Evolutionary conservation across 2,797 vertebrate species (phyloP).

Genomic region (Acanthopagrus latus): DNA sequence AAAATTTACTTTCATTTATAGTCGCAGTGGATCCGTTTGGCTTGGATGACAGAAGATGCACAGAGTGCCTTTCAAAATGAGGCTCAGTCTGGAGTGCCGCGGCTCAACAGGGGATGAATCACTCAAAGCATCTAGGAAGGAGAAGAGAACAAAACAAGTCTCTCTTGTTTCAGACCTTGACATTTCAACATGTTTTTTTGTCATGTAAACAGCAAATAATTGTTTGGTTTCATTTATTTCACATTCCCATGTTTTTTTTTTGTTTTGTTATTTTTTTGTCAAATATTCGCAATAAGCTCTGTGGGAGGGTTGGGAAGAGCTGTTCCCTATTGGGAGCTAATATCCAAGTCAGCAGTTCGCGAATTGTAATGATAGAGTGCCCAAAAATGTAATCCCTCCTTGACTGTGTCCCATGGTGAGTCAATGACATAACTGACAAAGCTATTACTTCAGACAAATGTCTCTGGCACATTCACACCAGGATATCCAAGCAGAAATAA

Average conservation of each 20-base stretch:
- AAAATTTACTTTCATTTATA: slow-evolving; percentile 30
- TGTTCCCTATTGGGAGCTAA: slow-evolving; percentile 80
- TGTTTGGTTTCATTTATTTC: slow-evolving; percentile 74
- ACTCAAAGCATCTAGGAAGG: slow-evolving; percentile 46
- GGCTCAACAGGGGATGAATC: slow-evolving; percentile 61
- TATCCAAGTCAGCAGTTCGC: slow-evolving; percentile 84
- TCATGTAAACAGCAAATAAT: slow-evolving; percentile 70
- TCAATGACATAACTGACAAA: slow-evolving; percentile 83
- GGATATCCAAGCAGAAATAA: slow-evolving; percentile 77
- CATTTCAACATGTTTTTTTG: slow-evolving; percentile 47
- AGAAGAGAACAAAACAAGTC: slow-evolving; percentile 53
- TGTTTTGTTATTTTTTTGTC: slow-evolving; percentile 59
- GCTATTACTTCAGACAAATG: slow-evolving; percentile 85
- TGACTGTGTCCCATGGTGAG: slow-evolving; percentile 82
- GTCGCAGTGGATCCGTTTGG: slow-evolving; percentile 32
- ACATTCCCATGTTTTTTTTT: no score
- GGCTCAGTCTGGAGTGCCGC: slow-evolving; percentile 22
- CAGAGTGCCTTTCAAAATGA: slow-evolving; percentile 52
- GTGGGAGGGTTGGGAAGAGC: slow-evolving; percentile 62
- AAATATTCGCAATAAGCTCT: slow-evolving; percentile 70
- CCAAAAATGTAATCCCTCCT: slow-evolving; percentile 84
- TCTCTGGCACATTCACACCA: slow-evolving; percentile 78
- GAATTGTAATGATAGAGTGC: slow-evolving; percentile 84
- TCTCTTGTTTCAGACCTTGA: slow-evolving; percentile 52
- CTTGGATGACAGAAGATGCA: slow-evolving; percentile 27